Evolutionary conservation across 2,888 invertebrate species (phyloP), one percentile per base, ranked within the genome.

Genomic region (Platycheirus albimanus): DNA sequence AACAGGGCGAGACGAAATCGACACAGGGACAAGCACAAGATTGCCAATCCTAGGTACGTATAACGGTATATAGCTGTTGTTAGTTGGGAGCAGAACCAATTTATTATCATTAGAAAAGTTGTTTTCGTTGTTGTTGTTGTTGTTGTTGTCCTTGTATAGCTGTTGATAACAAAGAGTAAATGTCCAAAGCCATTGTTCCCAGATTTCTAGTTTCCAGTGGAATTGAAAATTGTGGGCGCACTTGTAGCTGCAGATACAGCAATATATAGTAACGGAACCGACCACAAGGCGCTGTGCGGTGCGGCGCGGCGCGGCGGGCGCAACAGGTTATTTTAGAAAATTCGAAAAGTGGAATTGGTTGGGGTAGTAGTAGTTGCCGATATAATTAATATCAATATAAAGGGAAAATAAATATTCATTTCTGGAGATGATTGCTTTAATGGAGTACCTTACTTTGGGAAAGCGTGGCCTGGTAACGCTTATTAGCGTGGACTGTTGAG

Each of bases 301-400:
- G n/a, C n/a, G n/a, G n/a, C n/a, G n/a, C n/a, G n/a, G n/a, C n/a
- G n/a, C n/a, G n/a, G n/a, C n/a, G n/a, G n/a, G 30, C 1, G 30
- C 8, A 33, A 4, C 5, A 33, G 7, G 30, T 33, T 7, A 63
- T 79, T 79, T 13, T 13, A 56, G 54, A 69, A 67, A 74, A 63
- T 49, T 17, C 47, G 19, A 45, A 45, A 20, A 38, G 66, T 28
- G 13, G n/a, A n/a, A n/a, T n/a, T n/a, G n/a, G n/a, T n/a, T n/a
- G n/a, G n/a, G n/a, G n/a, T n/a, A n/a, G n/a, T n/a, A n/a, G 17
- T 45, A 2, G 4, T 30, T 11, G 30, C 3, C 17, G 19, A 38
- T 38, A 56, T 66, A 66, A 71, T 77, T 64, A 58, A 71, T 67
- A 67, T 47, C 61, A 72, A 67, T 67, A 49, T 10, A 17, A 61